Conservation (phyloP, 2,113 vertebrate species). For the Tympanuchus pallidicinctus region DNA sequence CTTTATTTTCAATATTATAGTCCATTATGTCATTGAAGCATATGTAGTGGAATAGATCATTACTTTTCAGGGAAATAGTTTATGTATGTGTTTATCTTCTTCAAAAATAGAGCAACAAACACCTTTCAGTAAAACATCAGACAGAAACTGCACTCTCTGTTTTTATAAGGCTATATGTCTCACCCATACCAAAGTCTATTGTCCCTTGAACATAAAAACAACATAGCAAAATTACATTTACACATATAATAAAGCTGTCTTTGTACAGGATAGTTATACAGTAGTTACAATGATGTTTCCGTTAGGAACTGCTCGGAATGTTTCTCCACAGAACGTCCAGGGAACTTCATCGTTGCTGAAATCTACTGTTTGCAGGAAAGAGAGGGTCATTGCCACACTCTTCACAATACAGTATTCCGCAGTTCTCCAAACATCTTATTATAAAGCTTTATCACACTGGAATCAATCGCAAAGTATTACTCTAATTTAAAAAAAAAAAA, state of each 20-base stretch:
- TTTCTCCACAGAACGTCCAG: not conserved
- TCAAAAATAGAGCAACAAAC: conserved; percentile 44
- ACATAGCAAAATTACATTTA: conserved; percentile 64
- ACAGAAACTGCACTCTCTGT: conserved; percentile 42
- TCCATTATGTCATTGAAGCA: not conserved
- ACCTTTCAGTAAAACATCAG: conserved; percentile 30
- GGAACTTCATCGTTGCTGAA: not conserved
- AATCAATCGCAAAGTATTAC: not conserved
- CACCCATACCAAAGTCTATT: conserved; percentile 30
- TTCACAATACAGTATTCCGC: not conserved
- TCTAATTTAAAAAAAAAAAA: not conserved
- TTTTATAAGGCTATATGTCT: conserved; percentile 50
- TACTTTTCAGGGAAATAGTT: not conserved
- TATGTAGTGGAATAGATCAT: not conserved
- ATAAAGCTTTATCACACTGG: not conserved
- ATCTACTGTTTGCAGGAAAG: not conserved
- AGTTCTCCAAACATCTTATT: not conserved
- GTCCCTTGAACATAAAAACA: conserved; percentile 22
- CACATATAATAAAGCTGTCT: conserved; percentile 46
- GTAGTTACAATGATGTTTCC: conserved; percentile 48
- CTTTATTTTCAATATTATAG: conserved; percentile 37
- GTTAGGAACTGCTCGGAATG: not conserved
- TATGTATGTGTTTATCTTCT: not conserved
- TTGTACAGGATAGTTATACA: conserved; percentile 54
- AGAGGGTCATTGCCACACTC: not conserved